Evolutionary conservation across 2,113 vertebrate genomes (phyloP).

Genomic region (Catagonus wagneri): DNA sequence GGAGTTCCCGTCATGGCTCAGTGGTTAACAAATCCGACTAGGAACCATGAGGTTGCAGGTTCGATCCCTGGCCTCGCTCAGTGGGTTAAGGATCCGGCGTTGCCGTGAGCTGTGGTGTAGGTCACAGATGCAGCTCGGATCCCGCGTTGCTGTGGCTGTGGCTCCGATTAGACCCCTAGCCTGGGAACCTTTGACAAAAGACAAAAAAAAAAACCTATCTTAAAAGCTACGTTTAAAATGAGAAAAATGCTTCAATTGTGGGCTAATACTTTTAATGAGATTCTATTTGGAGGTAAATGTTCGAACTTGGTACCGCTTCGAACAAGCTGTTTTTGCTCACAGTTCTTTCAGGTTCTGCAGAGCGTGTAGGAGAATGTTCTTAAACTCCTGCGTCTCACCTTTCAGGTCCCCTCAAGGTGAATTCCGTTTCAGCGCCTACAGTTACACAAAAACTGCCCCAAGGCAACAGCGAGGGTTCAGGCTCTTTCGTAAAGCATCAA

Average conservation of each 20-base stretch:
- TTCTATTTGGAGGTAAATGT: background rate
- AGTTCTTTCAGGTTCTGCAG: conserved; percentile 20
- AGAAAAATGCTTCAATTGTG: conserved; percentile 16
- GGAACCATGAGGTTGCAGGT: too few relatives aligned
- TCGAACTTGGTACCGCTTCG: background rate
- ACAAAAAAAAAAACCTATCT: conserved; percentile 12
- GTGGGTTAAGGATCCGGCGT: too few relatives aligned
- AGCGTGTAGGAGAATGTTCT: background rate
- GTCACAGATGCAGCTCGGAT: too few relatives aligned
- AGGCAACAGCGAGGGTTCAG: background rate
- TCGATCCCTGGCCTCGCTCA: too few relatives aligned
- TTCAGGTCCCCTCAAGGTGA: conserved; percentile 33
- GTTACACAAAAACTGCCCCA: conserved; percentile 35
- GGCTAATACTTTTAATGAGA: background rate
- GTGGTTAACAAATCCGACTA: too few relatives aligned
- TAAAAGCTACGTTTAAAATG: conserved; percentile 27
- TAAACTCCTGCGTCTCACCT: background rate
- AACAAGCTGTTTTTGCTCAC: background rate
- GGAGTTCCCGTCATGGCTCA: too few relatives aligned
- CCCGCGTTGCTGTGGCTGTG: too few relatives aligned
- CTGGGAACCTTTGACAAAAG: too few relatives aligned
- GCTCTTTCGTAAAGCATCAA: background rate
- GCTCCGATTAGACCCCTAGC: too few relatives aligned
- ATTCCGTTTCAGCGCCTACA: conserved; percentile 3
- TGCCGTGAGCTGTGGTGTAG: too few relatives aligned